These are phyloP conservation scores for Apotomis betuletana DNA, from an alignment of 2,888 invertebrate species.

Conservation along the genomic window DNA sequence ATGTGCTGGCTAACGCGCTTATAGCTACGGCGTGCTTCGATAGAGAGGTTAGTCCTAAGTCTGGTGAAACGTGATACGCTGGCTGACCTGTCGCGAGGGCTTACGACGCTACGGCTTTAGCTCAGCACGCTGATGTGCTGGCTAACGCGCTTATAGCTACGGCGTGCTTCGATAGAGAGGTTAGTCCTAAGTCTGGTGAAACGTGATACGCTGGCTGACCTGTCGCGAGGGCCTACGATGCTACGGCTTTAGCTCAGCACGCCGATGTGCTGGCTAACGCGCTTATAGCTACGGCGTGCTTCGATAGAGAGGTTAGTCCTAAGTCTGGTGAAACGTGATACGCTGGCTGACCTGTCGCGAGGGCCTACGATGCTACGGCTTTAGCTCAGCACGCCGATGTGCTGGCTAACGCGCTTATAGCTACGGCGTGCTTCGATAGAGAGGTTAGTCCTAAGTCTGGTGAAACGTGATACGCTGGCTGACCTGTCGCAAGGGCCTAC, in stretches of 20 bases:
- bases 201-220: constrained; percentile 58
- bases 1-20: constrained; percentile 83
- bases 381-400: constrained; percentile 90
- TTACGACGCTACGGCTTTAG: constrained; percentile 81
- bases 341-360: constrained; percentile 98
- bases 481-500: constrained; percentile 99
- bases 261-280: constrained; percentile 92
- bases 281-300: constrained; percentile 94
- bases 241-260: constrained; percentile 90
- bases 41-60: constrained; percentile 87
- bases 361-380: constrained; percentile 94
- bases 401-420: constrained; percentile 93
- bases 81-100: too few relatives aligned
- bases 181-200: constrained; percentile 51
- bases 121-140: too few relatives aligned
- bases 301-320: constrained; percentile 91
- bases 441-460: constrained; percentile 82
- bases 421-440: constrained; percentile 96
- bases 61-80: too few relatives aligned
- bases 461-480: constrained; percentile 89
- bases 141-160: constrained; percentile 91
- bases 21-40: constrained; percentile 96
- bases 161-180: constrained; percentile 97
- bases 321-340: constrained; percentile 72
- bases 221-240: constrained; percentile 97